A percentile compares a stretch with the other conserved stretches of the same genome.
Conservation (phyloP, 1,140 invertebrate species). For the Drosophila grimshawi region DNA sequence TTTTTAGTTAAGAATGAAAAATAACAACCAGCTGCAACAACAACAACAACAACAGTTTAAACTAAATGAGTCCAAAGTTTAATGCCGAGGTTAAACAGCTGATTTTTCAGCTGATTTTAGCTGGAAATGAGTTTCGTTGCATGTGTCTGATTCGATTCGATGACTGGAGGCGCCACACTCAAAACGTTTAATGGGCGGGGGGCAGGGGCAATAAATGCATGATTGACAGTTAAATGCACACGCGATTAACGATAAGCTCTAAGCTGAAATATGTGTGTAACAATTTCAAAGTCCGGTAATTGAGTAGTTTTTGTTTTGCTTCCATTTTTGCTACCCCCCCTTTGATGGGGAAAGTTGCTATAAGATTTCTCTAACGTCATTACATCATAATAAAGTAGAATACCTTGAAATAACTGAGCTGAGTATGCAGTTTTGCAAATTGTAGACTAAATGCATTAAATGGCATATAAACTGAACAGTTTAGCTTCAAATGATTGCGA, state of each 20-base stretch:
- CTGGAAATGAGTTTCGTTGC: constrained; percentile 3
- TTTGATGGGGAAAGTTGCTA: not conserved
- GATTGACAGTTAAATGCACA: constrained; percentile 43
- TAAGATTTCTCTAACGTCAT: not conserved
- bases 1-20: constrained; percentile 36
- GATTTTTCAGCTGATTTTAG: constrained; percentile 17
- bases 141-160: constrained; percentile 30
- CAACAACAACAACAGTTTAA: not conserved
- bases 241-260: not conserved
- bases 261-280: not conserved
- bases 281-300: constrained; percentile 12
- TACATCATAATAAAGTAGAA: not conserved
- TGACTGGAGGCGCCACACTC: constrained; percentile 14
- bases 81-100: constrained; percentile 9
- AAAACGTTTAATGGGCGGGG: not conserved
- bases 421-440: too few relatives aligned
- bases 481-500: not conserved
- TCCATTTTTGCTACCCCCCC: not conserved
- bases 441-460: too few relatives aligned
- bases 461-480: not conserved
- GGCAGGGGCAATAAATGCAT: constrained; percentile 4
- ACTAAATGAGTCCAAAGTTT: constrained; percentile 43
- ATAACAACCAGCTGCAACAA: not conserved
- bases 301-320: not conserved
- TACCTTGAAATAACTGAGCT: too few relatives aligned